phyloP scores from a whole-genome alignment of 2,113 vertebrate species.

The Larimichthys polyactis region DNA sequence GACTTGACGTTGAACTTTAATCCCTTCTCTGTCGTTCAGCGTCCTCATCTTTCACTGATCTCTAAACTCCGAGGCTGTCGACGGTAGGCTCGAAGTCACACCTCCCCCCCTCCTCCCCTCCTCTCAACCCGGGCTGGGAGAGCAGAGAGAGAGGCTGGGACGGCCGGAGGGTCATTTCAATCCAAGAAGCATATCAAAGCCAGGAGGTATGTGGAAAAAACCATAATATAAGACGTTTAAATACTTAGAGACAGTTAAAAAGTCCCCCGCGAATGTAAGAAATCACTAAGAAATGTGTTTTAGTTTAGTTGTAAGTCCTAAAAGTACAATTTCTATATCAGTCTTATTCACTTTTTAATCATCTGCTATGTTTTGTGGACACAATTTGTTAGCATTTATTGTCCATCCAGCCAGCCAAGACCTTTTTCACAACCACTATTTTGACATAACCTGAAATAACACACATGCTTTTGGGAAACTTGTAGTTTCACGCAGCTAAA shows the following conservation, averaged over 20 bases:
- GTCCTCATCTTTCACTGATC: constrained; percentile 56
- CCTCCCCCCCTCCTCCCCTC: constrained; percentile 29
- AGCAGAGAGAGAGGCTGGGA: neutral
- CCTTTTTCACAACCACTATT: neutral
- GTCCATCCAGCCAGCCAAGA: neutral
- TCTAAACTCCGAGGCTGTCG: constrained; percentile 40
- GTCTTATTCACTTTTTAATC: neutral
- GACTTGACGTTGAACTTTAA: neutral
- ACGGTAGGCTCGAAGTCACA: constrained; percentile 59
- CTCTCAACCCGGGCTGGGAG: constrained; percentile 6
- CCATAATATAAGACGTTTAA: neutral
- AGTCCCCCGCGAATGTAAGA: neutral
- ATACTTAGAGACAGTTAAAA: neutral
- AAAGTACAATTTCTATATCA: too few relatives aligned
- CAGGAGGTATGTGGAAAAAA: constrained; percentile 20
- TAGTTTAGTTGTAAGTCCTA: too few relatives aligned
- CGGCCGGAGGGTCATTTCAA: neutral
- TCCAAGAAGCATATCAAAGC: neutral
- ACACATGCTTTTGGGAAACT: too few relatives aligned
- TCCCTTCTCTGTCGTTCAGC: neutral
- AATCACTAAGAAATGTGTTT: too few relatives aligned
- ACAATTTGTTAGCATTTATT: neutral
- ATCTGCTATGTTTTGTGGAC: too few relatives aligned
- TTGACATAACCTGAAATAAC: too few relatives aligned
- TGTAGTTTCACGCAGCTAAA: too few relatives aligned